phyloP scores from a whole-genome alignment of 2,797 vertebrate species.

The Hemitrygon akajei region DNA sequence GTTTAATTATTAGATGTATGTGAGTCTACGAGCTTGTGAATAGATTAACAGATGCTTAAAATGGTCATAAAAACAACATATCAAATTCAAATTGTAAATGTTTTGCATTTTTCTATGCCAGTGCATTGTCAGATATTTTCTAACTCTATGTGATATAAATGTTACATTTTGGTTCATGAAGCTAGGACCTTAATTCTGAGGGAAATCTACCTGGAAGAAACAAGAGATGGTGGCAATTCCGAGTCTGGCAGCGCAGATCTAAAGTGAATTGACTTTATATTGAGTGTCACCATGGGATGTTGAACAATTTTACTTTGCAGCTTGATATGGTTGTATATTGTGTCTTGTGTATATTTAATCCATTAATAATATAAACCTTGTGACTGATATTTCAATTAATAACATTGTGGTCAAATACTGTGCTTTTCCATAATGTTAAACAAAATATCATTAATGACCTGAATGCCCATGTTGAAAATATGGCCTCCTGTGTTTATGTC shows the following conservation, averaged over 20 bases:
- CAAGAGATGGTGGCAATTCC: not conserved
- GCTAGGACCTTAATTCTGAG: not conserved
- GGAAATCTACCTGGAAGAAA: not conserved
- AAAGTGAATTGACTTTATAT: not conserved
- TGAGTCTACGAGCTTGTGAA: not conserved
- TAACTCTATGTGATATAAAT: not conserved
- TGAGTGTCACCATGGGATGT: not conserved
- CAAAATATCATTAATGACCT: not conserved
- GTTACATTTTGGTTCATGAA: not conserved
- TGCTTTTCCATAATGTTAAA: not conserved
- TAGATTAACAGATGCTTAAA: not conserved
- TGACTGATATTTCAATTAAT: not conserved
- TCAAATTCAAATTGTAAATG: not conserved
- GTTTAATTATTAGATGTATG: not conserved
- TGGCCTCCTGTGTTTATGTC: not conserved
- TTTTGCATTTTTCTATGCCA: not conserved
- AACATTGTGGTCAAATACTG: not conserved
- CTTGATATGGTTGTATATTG: not conserved
- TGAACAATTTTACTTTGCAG: conserved; percentile 17
- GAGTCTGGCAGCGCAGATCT: not conserved
- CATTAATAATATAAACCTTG: not conserved
- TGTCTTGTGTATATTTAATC: not conserved
- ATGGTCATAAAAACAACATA: not conserved
- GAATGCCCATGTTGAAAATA: not conserved
- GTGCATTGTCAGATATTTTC: not conserved